Base-by-base conservation (phyloP, 30 jellyfish, hydroid and myxozoan genomes). In the Sanderia malayensis region DNA sequence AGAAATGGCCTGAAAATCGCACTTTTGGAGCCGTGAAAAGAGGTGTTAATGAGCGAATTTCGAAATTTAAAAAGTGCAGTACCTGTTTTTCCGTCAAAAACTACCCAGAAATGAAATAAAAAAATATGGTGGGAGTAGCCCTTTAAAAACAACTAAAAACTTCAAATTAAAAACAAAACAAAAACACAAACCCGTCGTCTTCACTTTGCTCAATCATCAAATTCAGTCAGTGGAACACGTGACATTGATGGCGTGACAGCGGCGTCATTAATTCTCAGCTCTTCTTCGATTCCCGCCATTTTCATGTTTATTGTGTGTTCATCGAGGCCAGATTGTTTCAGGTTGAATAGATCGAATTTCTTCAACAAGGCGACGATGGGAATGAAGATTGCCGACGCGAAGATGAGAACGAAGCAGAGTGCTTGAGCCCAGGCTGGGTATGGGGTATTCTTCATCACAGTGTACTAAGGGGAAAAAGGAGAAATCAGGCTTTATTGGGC, bases 371-470 rank as follows among this genome's bases (percentile, higher is more conserved):
- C 96, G 46, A 87, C 82, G 70, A 87, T 49, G 19, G 96, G 96
- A 13, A 87, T 79, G 55, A 87, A 67, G 57, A 79, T 61, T 2
- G 85, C 96, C 0, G 94, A 80, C 25, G 84, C 82, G 33, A 81
- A 31, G 67, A 87, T 68, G 32, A 87, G 85, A 25, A 87, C 53
- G 70, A 87, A 80, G 59, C 96, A 79, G 47, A 87, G 62, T 9
- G 94, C 96, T 26, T 73, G 86, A 34, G 87, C 96, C 96, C 96
- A 87, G 44, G 37, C 52, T 13, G 96, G 96, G 28, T 87, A 87
- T 3, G 73, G 76, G 15, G 77, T 67, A 76, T 78, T 73, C 19
- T 31, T 25, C 82, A 37, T 61, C 34, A 80, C 94, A 18, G 25
- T 73, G 24, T 67, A 79, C 96, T 87, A 64, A 26, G 58, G 60